A percentile compares a stretch with the other conserved stretches of the same genome.
Conservation (phyloP, 2,113 vertebrate genomes). For the Tinamus guttatus region DNA sequence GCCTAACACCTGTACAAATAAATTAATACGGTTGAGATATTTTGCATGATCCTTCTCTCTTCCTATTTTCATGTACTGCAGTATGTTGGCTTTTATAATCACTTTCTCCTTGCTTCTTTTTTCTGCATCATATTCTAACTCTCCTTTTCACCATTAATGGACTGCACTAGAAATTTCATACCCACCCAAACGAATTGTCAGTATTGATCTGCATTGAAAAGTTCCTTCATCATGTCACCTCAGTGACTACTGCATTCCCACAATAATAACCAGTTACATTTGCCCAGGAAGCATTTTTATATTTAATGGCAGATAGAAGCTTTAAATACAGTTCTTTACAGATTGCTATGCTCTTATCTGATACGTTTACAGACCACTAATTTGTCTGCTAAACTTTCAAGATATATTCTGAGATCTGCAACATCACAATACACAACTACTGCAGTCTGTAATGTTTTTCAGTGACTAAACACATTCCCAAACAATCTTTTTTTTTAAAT, state of each 20-base stretch:
- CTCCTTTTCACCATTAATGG: conserved; percentile 21
- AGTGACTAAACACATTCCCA: not conserved
- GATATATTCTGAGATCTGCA: not conserved
- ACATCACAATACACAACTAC: not conserved
- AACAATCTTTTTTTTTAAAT: not conserved
- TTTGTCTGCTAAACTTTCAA: not conserved
- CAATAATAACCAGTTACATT: conserved; percentile 47
- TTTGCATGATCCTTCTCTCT: not conserved
- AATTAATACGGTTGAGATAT: not conserved
- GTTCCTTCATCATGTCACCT: conserved; percentile 34
- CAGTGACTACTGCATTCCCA: conserved; percentile 34
- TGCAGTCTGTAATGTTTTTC: not conserved
- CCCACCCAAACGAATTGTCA: conserved; percentile 46
- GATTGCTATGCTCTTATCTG: not conserved
- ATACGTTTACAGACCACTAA: not conserved
- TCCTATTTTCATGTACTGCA: not conserved
- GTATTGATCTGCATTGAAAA: conserved; percentile 61
- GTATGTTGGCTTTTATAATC: not conserved
- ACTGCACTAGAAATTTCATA: conserved; percentile 32
- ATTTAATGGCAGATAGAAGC: not conserved
- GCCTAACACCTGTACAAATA: not conserved
- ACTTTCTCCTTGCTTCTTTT: not conserved
- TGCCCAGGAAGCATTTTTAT: conserved; percentile 61
- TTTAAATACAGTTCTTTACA: conserved; percentile 37
- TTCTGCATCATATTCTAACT: not conserved